Evolutionary conservation across 2,888 invertebrate species (phyloP), one percentile per base, ranked within the genome.

Genomic region (Cecidostiba fungosa): DNA sequence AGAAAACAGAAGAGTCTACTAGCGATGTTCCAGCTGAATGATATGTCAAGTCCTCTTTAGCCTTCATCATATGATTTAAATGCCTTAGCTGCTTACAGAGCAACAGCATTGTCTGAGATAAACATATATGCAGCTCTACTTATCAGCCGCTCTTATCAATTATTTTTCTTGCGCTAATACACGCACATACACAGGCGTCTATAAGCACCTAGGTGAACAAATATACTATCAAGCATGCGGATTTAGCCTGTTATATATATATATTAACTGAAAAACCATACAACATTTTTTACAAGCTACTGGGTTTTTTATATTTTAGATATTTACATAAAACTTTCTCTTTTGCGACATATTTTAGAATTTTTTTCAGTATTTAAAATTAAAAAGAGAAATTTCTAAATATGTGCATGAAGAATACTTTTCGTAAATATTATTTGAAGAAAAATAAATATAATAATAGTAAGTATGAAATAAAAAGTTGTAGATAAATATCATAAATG

Each of bases 41-140:
- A 74, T 74, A 66, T 23, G 32, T 14, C 66, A 77, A 66, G 77
- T 73, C 77, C 80, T 82, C 87, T 84, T 85, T 69, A 80, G 87
- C 86, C 72, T 85, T 73, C 80, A 80, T 74, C 78, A 79, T 82
- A 85, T 87, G 84, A 89, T 88, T 89, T 89, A 88, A 89, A 88
- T 89, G 86, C 88, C 88, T 86, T 82, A 81, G 29, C 23, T 39
- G 39, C 19, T 19, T 29, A 1, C 36, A 32, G 36, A 70, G 70
- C 70, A 4, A n/a, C 47, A 47, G 29, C 74, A 29, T 43, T 74
- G 43, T 59, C 59, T 43, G 83, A 32, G 47, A 73, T 78, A 73
- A 66, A 72, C 59, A 77, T 72, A 83, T 16, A 77, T 47, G 23
- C 23, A 77, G 3, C 32, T 19, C 19, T 19, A 50, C 16, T 50